These are phyloP conservation scores for Neomonachus schauinslandi DNA, from an alignment of 2,113 vertebrate genomes.

Conservation along the genomic window DNA sequence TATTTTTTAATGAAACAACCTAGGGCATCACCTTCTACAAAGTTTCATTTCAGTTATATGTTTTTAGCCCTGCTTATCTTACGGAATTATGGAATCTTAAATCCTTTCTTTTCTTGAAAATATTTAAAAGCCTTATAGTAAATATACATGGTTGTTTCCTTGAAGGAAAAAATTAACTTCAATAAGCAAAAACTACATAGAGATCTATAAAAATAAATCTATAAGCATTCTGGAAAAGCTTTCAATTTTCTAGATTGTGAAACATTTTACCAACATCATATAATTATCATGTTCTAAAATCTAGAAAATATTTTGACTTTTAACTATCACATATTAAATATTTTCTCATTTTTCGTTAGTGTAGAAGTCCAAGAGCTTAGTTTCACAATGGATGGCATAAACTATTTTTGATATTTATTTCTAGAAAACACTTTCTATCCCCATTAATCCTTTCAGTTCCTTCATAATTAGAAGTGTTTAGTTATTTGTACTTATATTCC, in stretches of 20 bases:
- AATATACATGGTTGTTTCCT: background rate
- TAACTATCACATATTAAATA: background rate
- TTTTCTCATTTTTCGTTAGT: background rate
- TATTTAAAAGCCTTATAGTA: background rate
- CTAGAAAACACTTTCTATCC: background rate
- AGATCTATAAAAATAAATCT: background rate
- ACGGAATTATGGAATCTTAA: background rate
- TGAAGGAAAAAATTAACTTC: background rate
- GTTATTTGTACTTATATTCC: background rate
- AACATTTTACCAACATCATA: background rate
- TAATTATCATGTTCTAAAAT: background rate
- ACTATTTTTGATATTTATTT: constrained; percentile 29
- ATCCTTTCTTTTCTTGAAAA: background rate
- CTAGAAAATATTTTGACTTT: constrained; percentile 5
- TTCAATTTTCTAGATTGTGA: background rate
- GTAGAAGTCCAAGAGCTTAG: constrained; percentile 1
- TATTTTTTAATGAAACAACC: background rate
- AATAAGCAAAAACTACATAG: background rate
- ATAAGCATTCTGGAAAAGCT: background rate
- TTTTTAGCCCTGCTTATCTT: background rate
- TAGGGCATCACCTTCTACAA: background rate
- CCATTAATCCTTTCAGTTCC: background rate
- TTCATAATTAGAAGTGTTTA: background rate
- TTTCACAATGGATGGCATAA: background rate
- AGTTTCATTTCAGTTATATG: background rate